Evolutionary conservation across 2,888 invertebrate genomes (phyloP), one percentile per base, ranked within the genome.

Genomic region (Anorthoa munda): DNA sequence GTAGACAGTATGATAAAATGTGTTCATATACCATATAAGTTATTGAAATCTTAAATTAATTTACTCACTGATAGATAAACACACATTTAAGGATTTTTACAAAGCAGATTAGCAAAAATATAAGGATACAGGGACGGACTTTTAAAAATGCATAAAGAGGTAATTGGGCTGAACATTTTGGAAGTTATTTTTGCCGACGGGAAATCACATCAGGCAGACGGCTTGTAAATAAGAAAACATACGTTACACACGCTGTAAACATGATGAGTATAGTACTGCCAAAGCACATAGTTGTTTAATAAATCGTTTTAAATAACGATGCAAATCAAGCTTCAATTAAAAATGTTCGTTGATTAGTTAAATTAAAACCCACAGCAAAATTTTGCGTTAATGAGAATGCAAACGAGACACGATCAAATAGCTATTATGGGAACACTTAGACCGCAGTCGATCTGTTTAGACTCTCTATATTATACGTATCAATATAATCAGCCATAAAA

Each of bases 361-460:
- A 79, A 77, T 75, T 84, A 77, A 85, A 84, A 75, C 51, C 51
- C 56, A 76, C 73, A 65, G 48, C 66, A 77, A 81, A 81, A 77
- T 80, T 75, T 76, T 78, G 63, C 26, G 60, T 73, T 79, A 77
- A 68, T 82, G 77, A 78, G 72, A 78, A 77, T 68, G 72, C 79
- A 80, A 82, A 78, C 73, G 73, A 82, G 79, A 75, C 59, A 71
- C 53, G 58, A 82, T 86, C 68, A 53, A 75, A 79, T 72, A 76
- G 70, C 86, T 77, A 84, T 80, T 79, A 86, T 56, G 53, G 46
- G 64, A 59, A 76, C 60, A 75, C 60, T 82, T 86, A 66, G 69
- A 71, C 66, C 64, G 48, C 61, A 64, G 50, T 45, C 39, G 53
- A 46, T 70, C 63, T 56, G 50, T 51, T 48, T 77, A 75, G 72